phyloP scores from a whole-genome alignment of 53 echinoderm and acorn worm genomes.

The Arbacia lixula region DNA sequence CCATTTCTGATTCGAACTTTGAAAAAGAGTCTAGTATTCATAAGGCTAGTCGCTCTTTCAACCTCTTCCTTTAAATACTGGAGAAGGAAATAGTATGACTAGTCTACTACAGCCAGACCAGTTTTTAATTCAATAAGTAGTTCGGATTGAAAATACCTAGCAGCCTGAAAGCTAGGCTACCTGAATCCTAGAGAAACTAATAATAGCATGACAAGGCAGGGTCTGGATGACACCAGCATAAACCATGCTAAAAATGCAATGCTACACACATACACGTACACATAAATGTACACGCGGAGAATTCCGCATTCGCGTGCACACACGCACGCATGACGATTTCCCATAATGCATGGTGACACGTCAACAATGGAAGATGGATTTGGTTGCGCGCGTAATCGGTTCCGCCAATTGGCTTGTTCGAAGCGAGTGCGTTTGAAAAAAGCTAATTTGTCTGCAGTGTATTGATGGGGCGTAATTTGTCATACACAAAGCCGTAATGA shows the following conservation, averaged over 20 bases:
- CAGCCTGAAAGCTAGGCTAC: too few relatives aligned
- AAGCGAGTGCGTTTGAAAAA: conserved; percentile 34
- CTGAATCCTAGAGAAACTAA: too few relatives aligned
- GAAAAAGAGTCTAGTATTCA: too few relatives aligned
- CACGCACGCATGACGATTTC: conserved; percentile 22
- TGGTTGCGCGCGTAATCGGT: conserved; percentile 29
- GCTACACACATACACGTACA: conserved; percentile 6
- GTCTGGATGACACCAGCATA: not conserved
- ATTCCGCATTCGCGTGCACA: not conserved
- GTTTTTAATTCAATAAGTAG: too few relatives aligned
- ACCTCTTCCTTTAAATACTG: too few relatives aligned
- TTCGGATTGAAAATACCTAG: too few relatives aligned
- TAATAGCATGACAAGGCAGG: not conserved
- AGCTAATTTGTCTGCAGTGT: conserved; percentile 35
- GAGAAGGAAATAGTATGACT: too few relatives aligned
- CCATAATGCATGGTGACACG: conserved; percentile 48
- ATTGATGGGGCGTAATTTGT: conserved; percentile 10
- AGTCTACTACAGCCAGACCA: too few relatives aligned
- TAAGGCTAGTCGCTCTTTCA: too few relatives aligned
- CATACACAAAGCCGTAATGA: conserved; percentile 29
- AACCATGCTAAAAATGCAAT: not conserved
- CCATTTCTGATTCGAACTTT: too few relatives aligned
- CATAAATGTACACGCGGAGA: not conserved
- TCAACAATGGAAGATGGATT: conserved; percentile 41
- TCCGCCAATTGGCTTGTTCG: conserved; percentile 35